Conservation (phyloP, 2,797 vertebrate genomes). For the Ceryle rudis region DNA sequence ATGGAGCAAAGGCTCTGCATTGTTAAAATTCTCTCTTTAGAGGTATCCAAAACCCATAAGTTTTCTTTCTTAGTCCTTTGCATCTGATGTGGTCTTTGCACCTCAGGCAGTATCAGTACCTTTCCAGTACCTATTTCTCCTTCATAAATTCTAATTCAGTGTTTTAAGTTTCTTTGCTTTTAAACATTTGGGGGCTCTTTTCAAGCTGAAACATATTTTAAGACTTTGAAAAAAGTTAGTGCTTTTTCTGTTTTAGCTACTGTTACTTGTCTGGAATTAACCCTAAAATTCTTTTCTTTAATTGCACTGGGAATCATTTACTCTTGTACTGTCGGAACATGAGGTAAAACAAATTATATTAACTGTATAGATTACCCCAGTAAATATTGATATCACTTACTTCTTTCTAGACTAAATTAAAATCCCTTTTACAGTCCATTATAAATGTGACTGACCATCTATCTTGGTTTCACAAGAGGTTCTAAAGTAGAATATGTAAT, state of each 20-base stretch:
- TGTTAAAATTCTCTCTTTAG: slow-evolving; percentile 61
- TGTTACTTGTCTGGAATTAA: not conserved
- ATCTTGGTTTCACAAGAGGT: not conserved
- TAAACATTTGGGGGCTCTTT: slow-evolving; percentile 49
- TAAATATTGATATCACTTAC: not conserved
- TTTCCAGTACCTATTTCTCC: slow-evolving; percentile 45
- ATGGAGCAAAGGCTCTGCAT: slow-evolving; percentile 53
- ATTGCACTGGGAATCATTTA: not conserved
- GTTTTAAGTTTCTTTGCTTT: slow-evolving; percentile 53
- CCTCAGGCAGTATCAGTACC: slow-evolving; percentile 64
- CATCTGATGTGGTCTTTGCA: slow-evolving; percentile 70
- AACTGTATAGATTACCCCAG: not conserved
- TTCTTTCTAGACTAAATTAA: not conserved
- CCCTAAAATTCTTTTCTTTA: slow-evolving; percentile 18
- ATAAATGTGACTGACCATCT: not conserved
- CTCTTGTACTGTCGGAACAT: not conserved
- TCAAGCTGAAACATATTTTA: slow-evolving; percentile 44
- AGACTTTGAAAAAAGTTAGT: slow-evolving; percentile 59
- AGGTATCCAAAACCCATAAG: slow-evolving; percentile 61
- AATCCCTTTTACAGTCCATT: not conserved
- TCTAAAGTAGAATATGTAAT: not conserved
- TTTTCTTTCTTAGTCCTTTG: slow-evolving; percentile 66
- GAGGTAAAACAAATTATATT: not conserved
- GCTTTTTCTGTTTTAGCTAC: slow-evolving; percentile 29
- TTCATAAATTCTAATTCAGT: slow-evolving; percentile 69